phyloP scores from a whole-genome alignment of 2,888 invertebrate genomes.

The Anoplius nigerrimus region DNA sequence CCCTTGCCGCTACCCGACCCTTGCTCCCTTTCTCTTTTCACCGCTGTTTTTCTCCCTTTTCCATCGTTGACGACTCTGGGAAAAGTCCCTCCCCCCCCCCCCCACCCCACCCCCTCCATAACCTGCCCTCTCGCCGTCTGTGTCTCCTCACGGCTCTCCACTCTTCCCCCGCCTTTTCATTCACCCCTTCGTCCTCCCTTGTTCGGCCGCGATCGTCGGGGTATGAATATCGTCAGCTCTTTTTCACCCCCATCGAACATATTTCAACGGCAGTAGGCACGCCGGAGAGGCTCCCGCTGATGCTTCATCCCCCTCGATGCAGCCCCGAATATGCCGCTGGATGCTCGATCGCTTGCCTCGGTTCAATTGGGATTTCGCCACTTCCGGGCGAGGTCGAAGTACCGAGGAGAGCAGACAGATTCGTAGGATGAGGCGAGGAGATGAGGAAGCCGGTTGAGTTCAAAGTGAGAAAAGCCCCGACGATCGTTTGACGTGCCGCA shows the following conservation, averaged over 20 bases:
- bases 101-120: conserved; percentile 40
- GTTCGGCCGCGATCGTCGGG: conserved; percentile 28
- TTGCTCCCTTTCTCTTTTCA: conserved; percentile 14
- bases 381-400: conserved; percentile 35
- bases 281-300: conserved; percentile 48
- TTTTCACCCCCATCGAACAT: conserved; percentile 72
- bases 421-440: conserved; percentile 4
- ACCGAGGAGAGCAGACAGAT: conserved; percentile 24
- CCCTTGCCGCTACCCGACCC: conserved; percentile 23
- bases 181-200: conserved; percentile 22
- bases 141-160: conserved; percentile 27
- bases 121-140: conserved; percentile 37
- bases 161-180: conserved; percentile 24
- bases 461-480: not conserved
- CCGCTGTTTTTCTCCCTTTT: conserved; percentile 42
- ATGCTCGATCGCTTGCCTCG: conserved; percentile 50
- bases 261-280: conserved; percentile 60
- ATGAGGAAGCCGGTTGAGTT: not conserved
- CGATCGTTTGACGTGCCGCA: no score
- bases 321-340: conserved; percentile 48
- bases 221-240: conserved; percentile 71
- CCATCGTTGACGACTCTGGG: conserved; percentile 53
- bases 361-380: conserved; percentile 53
- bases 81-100: no score
- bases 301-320: conserved; percentile 30